These are phyloP conservation scores for Speoplatyrhinus poulsoni DNA, from an alignment of 2,113 vertebrate species.

Conservation along the genomic window DNA sequence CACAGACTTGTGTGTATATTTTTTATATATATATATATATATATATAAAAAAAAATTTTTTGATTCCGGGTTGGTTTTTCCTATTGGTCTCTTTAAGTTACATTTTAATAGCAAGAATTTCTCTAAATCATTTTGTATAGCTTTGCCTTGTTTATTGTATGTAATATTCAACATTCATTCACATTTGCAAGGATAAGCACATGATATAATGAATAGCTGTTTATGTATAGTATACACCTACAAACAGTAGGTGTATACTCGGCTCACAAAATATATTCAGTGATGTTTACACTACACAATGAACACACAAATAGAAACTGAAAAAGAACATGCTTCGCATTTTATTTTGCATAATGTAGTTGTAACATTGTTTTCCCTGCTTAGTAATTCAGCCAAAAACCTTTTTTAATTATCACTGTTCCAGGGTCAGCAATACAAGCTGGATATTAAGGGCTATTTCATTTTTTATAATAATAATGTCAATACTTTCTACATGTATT, in stretches of 20 bases:
- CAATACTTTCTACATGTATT: not conserved
- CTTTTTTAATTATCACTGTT: slow-evolving; percentile 28
- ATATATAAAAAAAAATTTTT: slow-evolving; percentile 71
- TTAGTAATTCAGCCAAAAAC: slow-evolving; percentile 66
- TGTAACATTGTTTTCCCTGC: slow-evolving; percentile 32
- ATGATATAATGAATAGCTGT: slow-evolving; percentile 36
- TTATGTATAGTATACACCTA: slow-evolving; percentile 43
- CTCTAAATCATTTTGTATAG: slow-evolving; percentile 48
- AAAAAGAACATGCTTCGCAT: slow-evolving; percentile 53
- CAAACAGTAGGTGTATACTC: not conserved
- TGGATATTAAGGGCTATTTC: slow-evolving; percentile 29
- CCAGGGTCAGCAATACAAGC: slow-evolving; percentile 19
- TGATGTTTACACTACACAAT: slow-evolving; percentile 65
- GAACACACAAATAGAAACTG: slow-evolving; percentile 24
- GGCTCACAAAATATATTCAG: slow-evolving; percentile 43
- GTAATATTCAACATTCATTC: slow-evolving; percentile 37
- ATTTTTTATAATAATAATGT: not conserved
- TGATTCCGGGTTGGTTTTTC: slow-evolving; percentile 62
- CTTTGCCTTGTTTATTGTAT: slow-evolving; percentile 54
- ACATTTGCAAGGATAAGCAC: slow-evolving; percentile 49
- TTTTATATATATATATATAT: slow-evolving; percentile 65
- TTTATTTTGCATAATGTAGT: slow-evolving; percentile 30
- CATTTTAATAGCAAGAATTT: slow-evolving; percentile 35
- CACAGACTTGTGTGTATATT: slow-evolving; percentile 62
- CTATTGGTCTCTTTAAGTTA: slow-evolving; percentile 47